Conservation (phyloP, 2,113 vertebrate species). For the Cyphomyrus plagiostoma region DNA sequence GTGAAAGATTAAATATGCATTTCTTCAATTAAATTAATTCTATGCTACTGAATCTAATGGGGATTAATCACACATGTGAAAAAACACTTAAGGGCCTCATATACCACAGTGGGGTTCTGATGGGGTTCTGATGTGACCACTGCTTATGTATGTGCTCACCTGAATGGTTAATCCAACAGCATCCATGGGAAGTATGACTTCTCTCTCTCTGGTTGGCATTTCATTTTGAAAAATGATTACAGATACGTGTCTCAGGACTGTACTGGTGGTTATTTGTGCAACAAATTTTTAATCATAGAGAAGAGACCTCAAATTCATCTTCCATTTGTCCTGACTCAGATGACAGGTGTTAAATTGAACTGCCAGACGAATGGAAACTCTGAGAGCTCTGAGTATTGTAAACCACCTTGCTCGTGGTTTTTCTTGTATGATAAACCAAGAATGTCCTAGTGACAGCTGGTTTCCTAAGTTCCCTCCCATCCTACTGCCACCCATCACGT, state of each 20-base stretch:
- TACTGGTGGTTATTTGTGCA: not conserved
- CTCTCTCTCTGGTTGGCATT: not conserved
- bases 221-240: not conserved
- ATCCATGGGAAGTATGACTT: not conserved
- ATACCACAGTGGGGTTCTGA: not conserved
- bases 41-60: not conserved
- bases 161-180: not conserved
- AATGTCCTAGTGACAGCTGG: conserved; percentile 30
- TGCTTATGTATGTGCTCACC: not conserved
- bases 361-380: not conserved
- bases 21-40: not conserved
- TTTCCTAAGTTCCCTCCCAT: not conserved
- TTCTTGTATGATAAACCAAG: conserved; percentile 29
- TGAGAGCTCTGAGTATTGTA: not conserved
- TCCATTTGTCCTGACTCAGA: not conserved
- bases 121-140: not conserved
- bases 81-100: not conserved
- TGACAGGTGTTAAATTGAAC: not conserved
- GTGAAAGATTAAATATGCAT: not conserved
- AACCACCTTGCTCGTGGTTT: conserved; percentile 13
- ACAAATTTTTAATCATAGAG: conserved; percentile 3
- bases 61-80: not conserved
- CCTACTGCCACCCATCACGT: not conserved
- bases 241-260: not conserved
- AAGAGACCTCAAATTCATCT: not conserved